These are phyloP conservation scores for Enteromius viviparus DNA, from an alignment of 2,797 vertebrate genomes.

Conservation along the genomic window DNA sequence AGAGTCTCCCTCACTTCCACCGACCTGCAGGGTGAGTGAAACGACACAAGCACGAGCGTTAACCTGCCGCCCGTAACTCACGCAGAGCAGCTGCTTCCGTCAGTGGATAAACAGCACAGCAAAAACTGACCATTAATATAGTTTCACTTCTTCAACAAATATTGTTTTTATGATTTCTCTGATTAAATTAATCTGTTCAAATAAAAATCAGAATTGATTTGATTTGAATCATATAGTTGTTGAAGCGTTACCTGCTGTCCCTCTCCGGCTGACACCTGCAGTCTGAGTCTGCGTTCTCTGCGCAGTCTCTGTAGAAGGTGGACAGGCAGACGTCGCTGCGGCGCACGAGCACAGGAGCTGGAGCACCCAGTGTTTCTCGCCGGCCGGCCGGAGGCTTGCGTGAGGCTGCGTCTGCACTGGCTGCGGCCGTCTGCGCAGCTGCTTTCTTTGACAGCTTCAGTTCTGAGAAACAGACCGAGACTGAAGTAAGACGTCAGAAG, in stretches of 20 bases:
- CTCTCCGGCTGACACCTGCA: conserved; percentile 65
- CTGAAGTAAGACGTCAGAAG: not conserved
- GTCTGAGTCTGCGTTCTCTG: conserved; percentile 63
- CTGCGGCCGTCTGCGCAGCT: conserved; percentile 43
- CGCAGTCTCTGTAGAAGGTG: conserved; percentile 76
- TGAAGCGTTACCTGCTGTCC: conserved; percentile 67
- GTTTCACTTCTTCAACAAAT: too few relatives aligned
- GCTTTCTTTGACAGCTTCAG: conserved; percentile 61
- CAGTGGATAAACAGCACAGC: too few relatives aligned
- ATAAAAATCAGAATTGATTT: not conserved
- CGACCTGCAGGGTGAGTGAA: conserved; percentile 55
- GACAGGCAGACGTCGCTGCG: conserved; percentile 77
- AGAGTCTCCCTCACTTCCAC: conserved; percentile 56
- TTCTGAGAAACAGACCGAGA: conserved; percentile 57
- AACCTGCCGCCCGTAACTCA: not conserved
- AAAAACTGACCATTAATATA: too few relatives aligned
- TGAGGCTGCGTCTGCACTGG: conserved; percentile 60
- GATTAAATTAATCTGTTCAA: not conserved
- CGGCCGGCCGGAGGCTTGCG: conserved; percentile 65
- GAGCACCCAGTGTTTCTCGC: conserved; percentile 37
- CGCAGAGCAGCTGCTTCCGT: not conserved
- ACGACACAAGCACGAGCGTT: not conserved
- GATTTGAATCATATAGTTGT: not conserved
- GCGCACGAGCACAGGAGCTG: conserved; percentile 61
- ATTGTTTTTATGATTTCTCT: not conserved